These are phyloP conservation scores for Nettapus auritus DNA, from an alignment of 2,113 vertebrate genomes.

Conservation along the genomic window DNA sequence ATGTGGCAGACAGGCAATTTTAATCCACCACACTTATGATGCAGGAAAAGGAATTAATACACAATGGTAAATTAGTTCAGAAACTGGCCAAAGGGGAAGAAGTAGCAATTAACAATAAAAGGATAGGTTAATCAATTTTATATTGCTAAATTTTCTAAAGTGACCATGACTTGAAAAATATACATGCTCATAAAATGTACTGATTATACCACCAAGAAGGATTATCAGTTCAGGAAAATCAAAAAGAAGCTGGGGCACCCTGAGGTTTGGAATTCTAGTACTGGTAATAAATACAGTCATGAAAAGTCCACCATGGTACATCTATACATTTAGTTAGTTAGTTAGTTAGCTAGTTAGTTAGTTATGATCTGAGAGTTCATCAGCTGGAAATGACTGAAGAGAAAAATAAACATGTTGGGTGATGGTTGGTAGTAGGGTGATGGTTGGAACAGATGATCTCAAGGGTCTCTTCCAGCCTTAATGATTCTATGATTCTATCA, in stretches of 20 bases:
- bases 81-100: background rate
- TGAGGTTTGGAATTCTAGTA: background rate
- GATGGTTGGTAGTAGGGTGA: too few species aligned
- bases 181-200: background rate
- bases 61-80: background rate
- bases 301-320: background rate
- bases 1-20: background rate
- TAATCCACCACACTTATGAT: background rate
- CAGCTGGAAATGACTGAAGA: background rate
- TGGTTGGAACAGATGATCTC: too few species aligned
- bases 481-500: background rate
- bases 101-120: background rate
- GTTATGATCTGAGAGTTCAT: background rate
- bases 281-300: fast-evolving
- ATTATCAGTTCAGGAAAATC: background rate
- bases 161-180: background rate
- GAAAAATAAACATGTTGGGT: background rate
- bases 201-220: background rate
- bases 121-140: background rate
- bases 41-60: background rate
- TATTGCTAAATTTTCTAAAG: background rate
- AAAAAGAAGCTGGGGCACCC: background rate
- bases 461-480: too few species aligned
- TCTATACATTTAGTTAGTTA: background rate
- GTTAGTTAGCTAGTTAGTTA: background rate